Percentiles rank a stretch among this genome's conserved stretches.
Conservation (phyloP, 2,888 invertebrate genomes). For the Dromius quadrimaculatus region DNA sequence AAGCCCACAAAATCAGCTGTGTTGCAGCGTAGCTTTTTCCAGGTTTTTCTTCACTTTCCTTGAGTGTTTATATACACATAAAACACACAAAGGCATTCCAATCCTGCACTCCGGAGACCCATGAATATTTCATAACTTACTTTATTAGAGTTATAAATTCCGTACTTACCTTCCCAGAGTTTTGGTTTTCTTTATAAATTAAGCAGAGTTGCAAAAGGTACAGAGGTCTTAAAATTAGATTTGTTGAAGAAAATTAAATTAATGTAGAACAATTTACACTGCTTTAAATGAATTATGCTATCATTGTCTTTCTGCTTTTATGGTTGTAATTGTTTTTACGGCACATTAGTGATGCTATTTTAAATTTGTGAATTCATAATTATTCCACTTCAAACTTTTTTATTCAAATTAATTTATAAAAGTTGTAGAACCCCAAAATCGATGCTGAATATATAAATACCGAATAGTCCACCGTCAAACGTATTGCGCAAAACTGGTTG, state of each 20-base stretch:
- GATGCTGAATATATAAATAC: conserved; percentile 6
- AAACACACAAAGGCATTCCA: conserved; percentile 18
- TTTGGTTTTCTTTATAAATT: conserved; percentile 12
- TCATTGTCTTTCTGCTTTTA: too few species aligned
- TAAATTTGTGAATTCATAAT: too few species aligned
- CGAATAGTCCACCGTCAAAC: not conserved
- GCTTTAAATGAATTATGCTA: too few species aligned
- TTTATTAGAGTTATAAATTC: conserved; percentile 47
- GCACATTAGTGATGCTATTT: too few species aligned
- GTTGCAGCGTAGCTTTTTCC: too few species aligned
- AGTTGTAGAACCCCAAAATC: too few species aligned
- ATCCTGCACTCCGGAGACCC: conserved; percentile 1
- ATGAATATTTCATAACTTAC: conserved; percentile 46
- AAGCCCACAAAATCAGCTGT: too few species aligned
- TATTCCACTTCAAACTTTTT: too few species aligned
- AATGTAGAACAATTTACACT: conserved; percentile 18
- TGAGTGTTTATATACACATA: conserved; percentile 13
- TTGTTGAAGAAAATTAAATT: conserved; percentile 5
- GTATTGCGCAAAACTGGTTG: conserved; percentile 15
- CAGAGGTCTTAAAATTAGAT: conserved; percentile 19
- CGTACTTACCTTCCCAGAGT: conserved; percentile 21
- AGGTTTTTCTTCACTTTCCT: conserved; percentile 15
- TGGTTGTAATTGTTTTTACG: conserved; percentile 15
- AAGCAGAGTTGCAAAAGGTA: conserved; percentile 3
- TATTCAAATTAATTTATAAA: too few species aligned